Percentiles rank a stretch among this genome's conserved stretches.
Evolutionary conservation across 2,797 vertebrate species (phyloP).

Genomic region (Poecile montanus): DNA sequence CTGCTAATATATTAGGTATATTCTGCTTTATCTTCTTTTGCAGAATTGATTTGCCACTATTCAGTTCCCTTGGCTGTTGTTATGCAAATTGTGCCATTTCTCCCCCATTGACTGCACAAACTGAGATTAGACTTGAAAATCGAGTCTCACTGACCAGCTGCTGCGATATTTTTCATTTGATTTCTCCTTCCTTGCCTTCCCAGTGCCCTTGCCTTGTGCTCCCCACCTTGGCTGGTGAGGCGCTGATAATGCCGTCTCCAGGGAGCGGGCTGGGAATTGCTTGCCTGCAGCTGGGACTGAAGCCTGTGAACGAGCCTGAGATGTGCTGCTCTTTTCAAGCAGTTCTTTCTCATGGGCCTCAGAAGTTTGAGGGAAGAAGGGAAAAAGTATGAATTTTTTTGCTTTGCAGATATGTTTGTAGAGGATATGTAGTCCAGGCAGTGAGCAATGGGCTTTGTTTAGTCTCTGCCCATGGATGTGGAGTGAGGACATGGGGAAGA

Average conservation of each 20-base stretch:
- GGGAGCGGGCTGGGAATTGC: not conserved
- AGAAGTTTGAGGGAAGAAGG: not conserved
- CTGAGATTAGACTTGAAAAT: slow-evolving; percentile 79
- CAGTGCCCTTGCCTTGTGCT: slow-evolving; percentile 32
- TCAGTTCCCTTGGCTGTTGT: slow-evolving; percentile 77
- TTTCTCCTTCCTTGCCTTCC: slow-evolving; percentile 25
- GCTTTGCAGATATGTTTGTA: not conserved
- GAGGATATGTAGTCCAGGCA: rapidly evolving
- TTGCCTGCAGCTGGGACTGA: not conserved
- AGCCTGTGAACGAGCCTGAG: not conserved
- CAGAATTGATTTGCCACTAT: slow-evolving; percentile 79
- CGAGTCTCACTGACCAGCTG: slow-evolving; percentile 77
- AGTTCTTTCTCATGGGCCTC: not conserved
- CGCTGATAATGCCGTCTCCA: not conserved
- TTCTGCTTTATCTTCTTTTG: slow-evolving; percentile 77
- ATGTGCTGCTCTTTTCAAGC: not conserved
- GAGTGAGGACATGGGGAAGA: not conserved
- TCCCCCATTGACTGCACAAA: slow-evolving; percentile 75
- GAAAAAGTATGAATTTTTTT: not conserved
- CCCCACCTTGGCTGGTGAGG: slow-evolving; percentile 34
- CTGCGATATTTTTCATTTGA: slow-evolving; percentile 66
- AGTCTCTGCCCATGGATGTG: rapidly evolving
- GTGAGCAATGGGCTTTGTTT: not conserved
- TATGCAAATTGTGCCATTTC: slow-evolving; percentile 83
- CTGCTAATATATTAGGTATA: slow-evolving; percentile 66